These are phyloP conservation scores for Idris sp. DNA, from an alignment of 1,140 invertebrate species.

Conservation along the genomic window DNA sequence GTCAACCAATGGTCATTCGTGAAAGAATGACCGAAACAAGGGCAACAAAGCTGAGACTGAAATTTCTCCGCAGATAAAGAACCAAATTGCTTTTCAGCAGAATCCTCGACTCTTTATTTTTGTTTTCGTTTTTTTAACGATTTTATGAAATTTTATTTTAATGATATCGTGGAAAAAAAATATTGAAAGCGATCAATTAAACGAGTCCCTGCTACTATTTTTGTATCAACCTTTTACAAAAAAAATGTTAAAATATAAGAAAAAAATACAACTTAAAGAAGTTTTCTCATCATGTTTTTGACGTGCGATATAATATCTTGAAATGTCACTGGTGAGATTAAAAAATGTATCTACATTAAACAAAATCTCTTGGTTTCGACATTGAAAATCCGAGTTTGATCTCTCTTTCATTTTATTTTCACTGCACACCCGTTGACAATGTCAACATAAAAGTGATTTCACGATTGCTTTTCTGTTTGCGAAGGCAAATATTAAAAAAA, in stretches of 20 bases:
- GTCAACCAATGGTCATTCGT: slow-evolving; percentile 68
- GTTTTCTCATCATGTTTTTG: slow-evolving; percentile 6
- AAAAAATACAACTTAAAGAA: too few species aligned
- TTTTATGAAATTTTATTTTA: slow-evolving; percentile 20
- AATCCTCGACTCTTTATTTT: slow-evolving; percentile 25
- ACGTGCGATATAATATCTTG: slow-evolving; percentile 34
- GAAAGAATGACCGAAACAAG: slow-evolving; percentile 56
- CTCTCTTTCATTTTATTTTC: slow-evolving; percentile 17
- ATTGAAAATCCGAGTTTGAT: slow-evolving; percentile 26
- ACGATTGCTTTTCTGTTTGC: too few species aligned
- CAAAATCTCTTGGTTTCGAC: slow-evolving; percentile 25
- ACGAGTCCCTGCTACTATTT: neutral
- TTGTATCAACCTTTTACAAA: neutral
- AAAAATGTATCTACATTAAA: slow-evolving; percentile 33
- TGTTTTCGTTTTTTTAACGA: too few species aligned
- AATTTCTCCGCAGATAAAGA: slow-evolving; percentile 36
- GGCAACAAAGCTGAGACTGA: slow-evolving; percentile 17
- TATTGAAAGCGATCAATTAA: neutral
- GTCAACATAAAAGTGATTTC: neutral
- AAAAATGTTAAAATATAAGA: too few species aligned
- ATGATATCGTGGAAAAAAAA: neutral
- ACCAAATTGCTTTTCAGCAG: slow-evolving; percentile 49
- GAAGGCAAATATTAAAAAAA: too few species aligned
- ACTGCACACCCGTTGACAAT: slow-evolving; percentile 2
- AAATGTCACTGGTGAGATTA: slow-evolving; percentile 33